Evolutionary conservation across 2,888 invertebrate genomes (phyloP), one percentile per base, ranked within the genome.

Genomic region (Ramazzottius varieornatus): DNA sequence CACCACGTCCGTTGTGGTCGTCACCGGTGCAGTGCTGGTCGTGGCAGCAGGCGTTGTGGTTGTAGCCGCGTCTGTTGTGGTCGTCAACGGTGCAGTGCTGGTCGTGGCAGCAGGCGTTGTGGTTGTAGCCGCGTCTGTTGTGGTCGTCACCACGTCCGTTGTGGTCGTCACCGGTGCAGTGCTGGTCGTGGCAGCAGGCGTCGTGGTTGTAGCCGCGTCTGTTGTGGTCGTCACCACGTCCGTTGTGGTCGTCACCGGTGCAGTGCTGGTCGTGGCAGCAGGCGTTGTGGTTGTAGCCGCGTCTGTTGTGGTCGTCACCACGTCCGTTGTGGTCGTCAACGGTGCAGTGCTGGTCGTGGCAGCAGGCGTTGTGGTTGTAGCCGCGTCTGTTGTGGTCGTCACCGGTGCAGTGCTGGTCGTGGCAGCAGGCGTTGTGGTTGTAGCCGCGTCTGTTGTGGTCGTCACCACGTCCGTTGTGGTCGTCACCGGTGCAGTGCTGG

Each of bases 401-500:
- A 63, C 54, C 63, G 67, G 29, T 24, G 67, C 67, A 66, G 65
- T 67, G 32, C 66, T 67, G 67, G 67, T 65, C 46, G 65, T 68
- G 32, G 67, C 33, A 33, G 67, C 8, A n/a, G 67, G 63, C 2
- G 67, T 68, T 13, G 2, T 67, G 33, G 67, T 66, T 16, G 64
- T 67, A 8, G 33, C 32, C 16, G 65, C 24, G 32, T 13, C 24
- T 8, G 33, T 64, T 33, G 32, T 67, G n/a, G 66, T 46, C 13
- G 66, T 46, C 4, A 32, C 4, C 4, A 32, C 24, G 20, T 13
- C 29, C 20, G 64, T 4, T 32, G 64, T 33, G 34, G 34, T 33
- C 4, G 64, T 32, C 4, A 4, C 64, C 4, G 64, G 4, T n/a
- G 64, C 8, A 4, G 64, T 32, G n/a, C n/a, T 24, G 4, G 34